Conservation (phyloP, 2,797 vertebrate genomes). For the Takifugu ocellatus region DNA sequence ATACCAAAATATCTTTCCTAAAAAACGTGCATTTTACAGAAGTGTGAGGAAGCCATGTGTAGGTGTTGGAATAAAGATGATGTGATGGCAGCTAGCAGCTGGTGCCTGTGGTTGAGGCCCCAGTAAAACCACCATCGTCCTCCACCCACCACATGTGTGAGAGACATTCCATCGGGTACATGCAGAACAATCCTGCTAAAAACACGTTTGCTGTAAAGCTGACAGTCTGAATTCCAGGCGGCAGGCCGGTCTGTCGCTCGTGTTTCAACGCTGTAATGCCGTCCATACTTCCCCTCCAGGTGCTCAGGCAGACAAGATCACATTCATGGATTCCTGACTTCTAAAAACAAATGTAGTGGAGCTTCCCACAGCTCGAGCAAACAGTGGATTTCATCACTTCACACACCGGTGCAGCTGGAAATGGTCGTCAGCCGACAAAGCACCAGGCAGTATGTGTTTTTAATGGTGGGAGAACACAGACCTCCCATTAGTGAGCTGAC, state of each 20-base stretch:
- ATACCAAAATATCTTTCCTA: no score
- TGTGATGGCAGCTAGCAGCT: neutral
- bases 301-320: neutral
- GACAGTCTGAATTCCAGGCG: neutral
- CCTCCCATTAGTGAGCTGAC: neutral
- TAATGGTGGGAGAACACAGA: neutral
- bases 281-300: neutral
- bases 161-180: no score
- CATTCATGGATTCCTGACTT: no score
- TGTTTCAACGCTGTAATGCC: neutral
- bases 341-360: no score
- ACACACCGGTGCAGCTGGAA: neutral
- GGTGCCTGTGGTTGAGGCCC: neutral
- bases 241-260: slow-evolving; percentile 1
- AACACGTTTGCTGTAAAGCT: neutral
- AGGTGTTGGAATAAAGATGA: neutral
- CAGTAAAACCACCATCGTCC: neutral
- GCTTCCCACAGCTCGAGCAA: neutral
- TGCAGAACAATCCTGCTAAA: neutral
- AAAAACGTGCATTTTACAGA: no score
- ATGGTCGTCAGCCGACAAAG: neutral
- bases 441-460: neutral
- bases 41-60: no score
- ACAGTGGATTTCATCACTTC: neutral
- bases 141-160: no score